Evolutionary conservation across 2,113 vertebrate genomes (phyloP).

Genomic region (Camelus bactrianus): DNA sequence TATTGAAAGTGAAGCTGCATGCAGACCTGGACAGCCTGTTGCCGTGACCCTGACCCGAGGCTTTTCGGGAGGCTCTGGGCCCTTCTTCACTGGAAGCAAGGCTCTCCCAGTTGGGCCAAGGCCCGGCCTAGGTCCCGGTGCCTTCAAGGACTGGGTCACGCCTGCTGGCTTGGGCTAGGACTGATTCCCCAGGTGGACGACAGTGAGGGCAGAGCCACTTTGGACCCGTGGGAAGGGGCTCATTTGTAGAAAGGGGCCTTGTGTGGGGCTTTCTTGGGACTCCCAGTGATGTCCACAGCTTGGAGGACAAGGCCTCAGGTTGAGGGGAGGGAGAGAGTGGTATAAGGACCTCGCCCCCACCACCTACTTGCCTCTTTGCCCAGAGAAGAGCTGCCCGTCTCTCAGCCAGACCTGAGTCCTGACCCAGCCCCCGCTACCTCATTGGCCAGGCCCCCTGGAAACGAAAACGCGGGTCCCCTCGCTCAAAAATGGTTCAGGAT

Average conservation of each 20-base stretch:
- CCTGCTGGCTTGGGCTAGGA: no score
- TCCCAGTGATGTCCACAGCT: conserved; percentile 87
- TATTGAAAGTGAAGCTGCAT: conserved; percentile 81
- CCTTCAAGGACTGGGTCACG: not conserved
- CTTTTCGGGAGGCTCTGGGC: not conserved
- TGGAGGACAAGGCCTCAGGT: conserved; percentile 45
- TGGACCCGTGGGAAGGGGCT: conserved; percentile 5
- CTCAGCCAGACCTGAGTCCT: not conserved
- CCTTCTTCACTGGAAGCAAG: not conserved
- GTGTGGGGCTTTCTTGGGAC: conserved; percentile 84
- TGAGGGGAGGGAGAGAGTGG: not conserved
- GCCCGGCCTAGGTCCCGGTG: not conserved
- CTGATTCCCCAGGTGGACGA: not conserved
- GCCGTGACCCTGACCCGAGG: not conserved
- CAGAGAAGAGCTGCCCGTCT: not conserved
- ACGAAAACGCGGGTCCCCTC: not conserved
- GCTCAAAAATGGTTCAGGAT: not conserved
- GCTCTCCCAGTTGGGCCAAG: not conserved
- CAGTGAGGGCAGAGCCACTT: not conserved
- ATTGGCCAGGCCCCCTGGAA: not conserved
- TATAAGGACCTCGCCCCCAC: not conserved
- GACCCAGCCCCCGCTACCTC: not conserved
- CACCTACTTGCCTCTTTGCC: not conserved
- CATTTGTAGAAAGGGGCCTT: no score
- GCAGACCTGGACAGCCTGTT: not conserved